A percentile compares a stretch with the other conserved stretches of the same genome.
Conservation (phyloP, 2,797 vertebrate genomes). For the Parauchenoglanis punctatus region DNA sequence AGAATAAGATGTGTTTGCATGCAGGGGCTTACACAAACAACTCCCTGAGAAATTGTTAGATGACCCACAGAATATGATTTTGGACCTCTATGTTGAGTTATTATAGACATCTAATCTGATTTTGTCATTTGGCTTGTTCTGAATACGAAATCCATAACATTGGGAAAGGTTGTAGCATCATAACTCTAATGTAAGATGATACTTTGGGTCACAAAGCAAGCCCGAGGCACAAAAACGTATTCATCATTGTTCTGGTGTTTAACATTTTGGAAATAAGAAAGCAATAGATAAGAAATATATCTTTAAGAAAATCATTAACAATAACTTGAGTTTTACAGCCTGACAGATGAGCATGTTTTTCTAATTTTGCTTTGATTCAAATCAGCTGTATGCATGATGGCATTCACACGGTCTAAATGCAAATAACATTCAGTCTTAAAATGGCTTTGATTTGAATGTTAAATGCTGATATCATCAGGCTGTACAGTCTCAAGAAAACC, state of each 20-base stretch:
- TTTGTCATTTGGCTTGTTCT: not conserved
- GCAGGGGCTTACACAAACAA: slow-evolving; percentile 15
- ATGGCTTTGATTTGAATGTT: slow-evolving; percentile 11
- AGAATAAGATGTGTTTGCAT: slow-evolving; percentile 16
- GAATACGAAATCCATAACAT: slow-evolving; percentile 3
- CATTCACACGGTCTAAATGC: not conserved
- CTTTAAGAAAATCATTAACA: not conserved
- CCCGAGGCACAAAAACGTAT: not conserved
- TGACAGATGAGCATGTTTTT: not conserved
- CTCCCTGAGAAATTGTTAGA: not conserved
- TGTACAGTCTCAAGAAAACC: not conserved
- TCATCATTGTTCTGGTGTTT: not conserved
- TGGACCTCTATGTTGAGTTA: not conserved
- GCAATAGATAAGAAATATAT: not conserved
- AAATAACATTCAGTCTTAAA: slow-evolving; percentile 1
- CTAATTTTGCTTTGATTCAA: not conserved
- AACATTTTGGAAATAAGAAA: too few species aligned
- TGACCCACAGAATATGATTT: not conserved
- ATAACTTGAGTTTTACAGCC: not conserved
- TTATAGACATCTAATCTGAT: not conserved
- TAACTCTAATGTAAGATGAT: not conserved
- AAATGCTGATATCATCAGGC: not conserved
- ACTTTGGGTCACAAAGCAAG: not conserved
- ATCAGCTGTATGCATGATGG: slow-evolving; percentile 1
- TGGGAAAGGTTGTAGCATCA: not conserved